A percentile compares a stretch with the other conserved stretches of the same genome.
phyloP scores from a whole-genome alignment of 1,140 invertebrate genomes.

The Contarinia nasturtii region DNA sequence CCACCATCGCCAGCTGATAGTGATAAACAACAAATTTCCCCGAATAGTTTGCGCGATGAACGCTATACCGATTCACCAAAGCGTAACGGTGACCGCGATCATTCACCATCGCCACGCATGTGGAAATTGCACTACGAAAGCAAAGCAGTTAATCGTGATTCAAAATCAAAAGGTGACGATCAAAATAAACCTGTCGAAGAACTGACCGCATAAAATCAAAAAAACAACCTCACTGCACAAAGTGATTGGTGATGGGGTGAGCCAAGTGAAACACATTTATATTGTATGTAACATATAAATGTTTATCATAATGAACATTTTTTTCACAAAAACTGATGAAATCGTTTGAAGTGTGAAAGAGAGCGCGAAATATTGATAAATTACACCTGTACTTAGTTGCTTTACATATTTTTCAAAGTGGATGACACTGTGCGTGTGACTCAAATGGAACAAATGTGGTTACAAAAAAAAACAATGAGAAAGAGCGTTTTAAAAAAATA shows the following conservation, averaged over 20 bases:
- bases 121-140: slow-evolving; percentile 25
- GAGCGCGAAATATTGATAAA: neutral
- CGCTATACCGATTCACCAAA: neutral
- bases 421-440: neutral
- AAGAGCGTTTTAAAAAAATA: neutral
- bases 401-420: neutral
- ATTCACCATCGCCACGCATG: slow-evolving; percentile 10
- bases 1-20: neutral
- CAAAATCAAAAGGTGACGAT: neutral
- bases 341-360: too few species aligned
- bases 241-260: neutral
- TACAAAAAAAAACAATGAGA: neutral
- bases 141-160: slow-evolving; percentile 9
- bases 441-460: too few species aligned
- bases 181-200: slow-evolving; percentile 1
- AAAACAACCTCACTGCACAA: neutral
- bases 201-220: neutral
- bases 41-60: slow-evolving; percentile 1
- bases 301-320: too few species aligned
- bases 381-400: neutral
- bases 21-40: neutral
- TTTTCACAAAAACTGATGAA: too few species aligned
- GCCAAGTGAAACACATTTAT: neutral
- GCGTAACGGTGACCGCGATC: neutral
- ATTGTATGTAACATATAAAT: neutral